phyloP scores from a whole-genome alignment of 2,888 invertebrate genomes.

The Cerastoderma edule region DNA sequence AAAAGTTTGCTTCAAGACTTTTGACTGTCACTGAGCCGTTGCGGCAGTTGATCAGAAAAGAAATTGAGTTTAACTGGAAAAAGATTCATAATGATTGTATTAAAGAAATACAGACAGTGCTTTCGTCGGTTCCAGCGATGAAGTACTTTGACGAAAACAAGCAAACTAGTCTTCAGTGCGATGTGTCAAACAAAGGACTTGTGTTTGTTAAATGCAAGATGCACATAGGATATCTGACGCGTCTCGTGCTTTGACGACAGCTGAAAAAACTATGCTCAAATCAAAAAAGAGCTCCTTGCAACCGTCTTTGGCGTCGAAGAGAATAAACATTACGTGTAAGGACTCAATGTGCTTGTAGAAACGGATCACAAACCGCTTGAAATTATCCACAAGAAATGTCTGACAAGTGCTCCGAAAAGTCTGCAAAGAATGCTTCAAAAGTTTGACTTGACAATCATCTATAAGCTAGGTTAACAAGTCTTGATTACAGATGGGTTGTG shows the following conservation, averaged over 20 bases:
- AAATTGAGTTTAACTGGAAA: slow-evolving; percentile 36
- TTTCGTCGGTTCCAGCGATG: slow-evolving; percentile 29
- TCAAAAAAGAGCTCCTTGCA: slow-evolving; percentile 63
- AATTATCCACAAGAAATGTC: slow-evolving; percentile 45
- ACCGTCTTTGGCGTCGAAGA: slow-evolving; percentile 53
- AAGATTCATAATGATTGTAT: slow-evolving; percentile 26
- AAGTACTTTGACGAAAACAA: slow-evolving; percentile 31
- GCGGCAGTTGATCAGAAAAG: slow-evolving; percentile 28
- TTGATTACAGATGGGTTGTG: slow-evolving; percentile 47
- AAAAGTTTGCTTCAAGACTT: slow-evolving; percentile 33
- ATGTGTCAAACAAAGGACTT: slow-evolving; percentile 47
- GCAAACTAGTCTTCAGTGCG: slow-evolving; percentile 8
- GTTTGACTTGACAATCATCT: slow-evolving; percentile 46
- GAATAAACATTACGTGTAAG: slow-evolving; percentile 59
- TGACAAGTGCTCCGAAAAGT: slow-evolving; percentile 43
- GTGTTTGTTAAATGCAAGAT: slow-evolving; percentile 55
- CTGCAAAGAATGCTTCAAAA: slow-evolving; percentile 62
- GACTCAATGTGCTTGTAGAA: slow-evolving; percentile 38
- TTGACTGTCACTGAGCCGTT: slow-evolving; percentile 33
- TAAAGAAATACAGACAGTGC: slow-evolving; percentile 15
- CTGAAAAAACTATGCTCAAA: slow-evolving; percentile 61
- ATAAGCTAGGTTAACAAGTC: slow-evolving; percentile 49
- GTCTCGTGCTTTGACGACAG: slow-evolving; percentile 49
- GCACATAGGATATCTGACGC: slow-evolving; percentile 57
- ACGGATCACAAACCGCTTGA: slow-evolving; percentile 61